phyloP scores from a whole-genome alignment of 2,888 invertebrate genomes.

The Pyrgus malvae region DNA sequence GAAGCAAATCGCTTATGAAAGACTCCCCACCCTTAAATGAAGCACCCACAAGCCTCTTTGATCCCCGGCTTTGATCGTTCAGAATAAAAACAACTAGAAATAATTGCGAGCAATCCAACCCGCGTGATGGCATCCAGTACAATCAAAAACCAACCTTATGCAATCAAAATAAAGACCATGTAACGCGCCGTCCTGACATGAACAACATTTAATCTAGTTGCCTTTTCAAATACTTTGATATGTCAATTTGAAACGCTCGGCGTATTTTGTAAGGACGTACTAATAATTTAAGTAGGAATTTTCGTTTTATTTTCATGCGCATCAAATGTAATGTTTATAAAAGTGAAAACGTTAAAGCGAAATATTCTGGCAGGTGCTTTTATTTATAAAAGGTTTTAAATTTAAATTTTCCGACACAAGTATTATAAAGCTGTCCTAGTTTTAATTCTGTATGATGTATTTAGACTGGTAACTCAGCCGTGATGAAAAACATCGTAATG shows the following conservation, averaged over 20 bases:
- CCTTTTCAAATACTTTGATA: slow-evolving; percentile 16
- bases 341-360: not conserved
- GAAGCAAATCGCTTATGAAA: not conserved
- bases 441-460: no score
- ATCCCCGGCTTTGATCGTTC: slow-evolving; percentile 28
- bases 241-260: slow-evolving; percentile 11
- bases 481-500: no score
- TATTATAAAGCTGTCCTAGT: no score
- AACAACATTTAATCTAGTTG: slow-evolving; percentile 12
- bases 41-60: slow-evolving; percentile 27
- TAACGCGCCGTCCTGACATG: not conserved
- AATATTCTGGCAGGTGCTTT: no score
- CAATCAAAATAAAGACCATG: not conserved
- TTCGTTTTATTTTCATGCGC: not conserved
- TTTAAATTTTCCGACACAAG: no score
- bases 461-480: no score
- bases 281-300: slow-evolving; percentile 5
- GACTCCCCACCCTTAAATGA: slow-evolving; percentile 9
- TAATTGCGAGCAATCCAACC: slow-evolving; percentile 25
- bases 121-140: not conserved
- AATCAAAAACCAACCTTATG: not conserved
- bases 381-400: no score
- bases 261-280: not conserved
- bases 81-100: slow-evolving; percentile 28
- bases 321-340: not conserved